Evolutionary conservation across 2,797 vertebrate genomes (phyloP).

Genomic region (Pseudocheirus occidentalis): DNA sequence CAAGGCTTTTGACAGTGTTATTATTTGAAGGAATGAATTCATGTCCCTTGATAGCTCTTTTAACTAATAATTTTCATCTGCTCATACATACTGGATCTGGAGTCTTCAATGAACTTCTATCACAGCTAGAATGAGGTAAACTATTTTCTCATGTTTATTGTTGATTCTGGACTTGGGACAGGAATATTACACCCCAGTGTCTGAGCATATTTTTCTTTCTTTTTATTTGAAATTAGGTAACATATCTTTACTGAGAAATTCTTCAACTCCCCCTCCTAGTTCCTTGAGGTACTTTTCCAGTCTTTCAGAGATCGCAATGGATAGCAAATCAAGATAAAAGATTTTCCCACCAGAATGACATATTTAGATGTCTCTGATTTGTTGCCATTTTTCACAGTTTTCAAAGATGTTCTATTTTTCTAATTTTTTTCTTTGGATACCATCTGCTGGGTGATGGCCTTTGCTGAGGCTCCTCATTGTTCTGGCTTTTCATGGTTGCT

Average conservation of each 20-base stretch:
- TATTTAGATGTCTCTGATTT: conserved; percentile 81
- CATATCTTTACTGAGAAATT: not conserved
- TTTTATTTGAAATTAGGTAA: not conserved
- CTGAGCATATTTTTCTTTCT: not conserved
- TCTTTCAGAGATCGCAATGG: conserved; percentile 87
- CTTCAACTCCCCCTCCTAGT: conserved; percentile 92
- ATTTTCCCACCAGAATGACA: conserved; percentile 91
- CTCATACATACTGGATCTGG: not conserved
- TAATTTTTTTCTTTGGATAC: conserved; percentile 81
- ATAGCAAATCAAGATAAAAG: conserved; percentile 95
- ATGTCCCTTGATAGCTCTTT: not conserved
- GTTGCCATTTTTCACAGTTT: conserved; percentile 82
- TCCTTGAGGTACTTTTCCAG: conserved; percentile 92
- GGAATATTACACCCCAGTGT: not conserved
- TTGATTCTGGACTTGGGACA: not conserved
- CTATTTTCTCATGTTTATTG: not conserved
- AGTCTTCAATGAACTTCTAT: not conserved
- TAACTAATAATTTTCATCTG: not conserved
- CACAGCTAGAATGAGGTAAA: not conserved
- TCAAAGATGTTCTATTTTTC: conserved; percentile 82
- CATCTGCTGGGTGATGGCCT: conserved; percentile 70
- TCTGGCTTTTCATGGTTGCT: not conserved
- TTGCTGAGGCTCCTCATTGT: not conserved
- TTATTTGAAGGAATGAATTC: not conserved
- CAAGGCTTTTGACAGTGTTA: not conserved